A percentile compares a stretch with the other conserved stretches of the same genome.
These are phyloP conservation scores for Urophycis tenuis DNA, from an alignment of 2,797 vertebrate species.

Conservation along the genomic window DNA sequence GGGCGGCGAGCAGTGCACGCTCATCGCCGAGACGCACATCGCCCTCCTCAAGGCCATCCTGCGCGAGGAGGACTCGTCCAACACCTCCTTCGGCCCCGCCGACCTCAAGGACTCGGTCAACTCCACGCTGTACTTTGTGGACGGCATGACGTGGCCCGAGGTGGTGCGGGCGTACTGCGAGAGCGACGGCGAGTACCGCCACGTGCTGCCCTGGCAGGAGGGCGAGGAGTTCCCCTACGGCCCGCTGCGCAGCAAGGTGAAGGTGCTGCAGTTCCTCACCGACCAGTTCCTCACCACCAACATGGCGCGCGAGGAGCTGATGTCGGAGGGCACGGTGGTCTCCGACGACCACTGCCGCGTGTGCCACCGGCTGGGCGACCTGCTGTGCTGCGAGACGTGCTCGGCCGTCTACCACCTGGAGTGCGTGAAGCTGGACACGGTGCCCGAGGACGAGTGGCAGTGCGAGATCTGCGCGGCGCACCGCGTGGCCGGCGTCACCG, in stretches of 20 bases:
- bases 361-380: slow-evolving; percentile 95
- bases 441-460: slow-evolving; percentile 99
- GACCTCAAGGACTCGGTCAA: slow-evolving; percentile 98
- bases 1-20: slow-evolving; percentile 94
- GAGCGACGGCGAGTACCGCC: slow-evolving; percentile 90
- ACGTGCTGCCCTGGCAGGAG: slow-evolving; percentile 86
- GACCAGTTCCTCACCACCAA: slow-evolving; percentile 98
- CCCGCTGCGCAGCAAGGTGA: slow-evolving; percentile 88
- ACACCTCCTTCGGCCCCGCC: slow-evolving; percentile 95
- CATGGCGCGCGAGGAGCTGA: slow-evolving; percentile 93
- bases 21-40: slow-evolving; percentile 93
- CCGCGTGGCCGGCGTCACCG: slow-evolving; percentile 90
- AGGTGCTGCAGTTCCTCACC: slow-evolving; percentile 94
- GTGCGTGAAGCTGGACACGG: slow-evolving; percentile 92
- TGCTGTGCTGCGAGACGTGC: slow-evolving; percentile 98
- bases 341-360: slow-evolving; percentile 97
- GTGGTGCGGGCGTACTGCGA: slow-evolving; percentile 96
- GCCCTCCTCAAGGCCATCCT: slow-evolving; percentile 91
- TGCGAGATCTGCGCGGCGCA: slow-evolving; percentile 96
- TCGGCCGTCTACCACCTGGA: slow-evolving; percentile 97
- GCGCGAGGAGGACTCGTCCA: slow-evolving; percentile 95
- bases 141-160: slow-evolving; percentile 98
- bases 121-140: slow-evolving; percentile 95
- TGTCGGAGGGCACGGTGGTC: slow-evolving; percentile 94
- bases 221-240: slow-evolving; percentile 91